Evolutionary conservation across 2,888 invertebrate genomes (phyloP).

Genomic region (Panorpa germanica): DNA sequence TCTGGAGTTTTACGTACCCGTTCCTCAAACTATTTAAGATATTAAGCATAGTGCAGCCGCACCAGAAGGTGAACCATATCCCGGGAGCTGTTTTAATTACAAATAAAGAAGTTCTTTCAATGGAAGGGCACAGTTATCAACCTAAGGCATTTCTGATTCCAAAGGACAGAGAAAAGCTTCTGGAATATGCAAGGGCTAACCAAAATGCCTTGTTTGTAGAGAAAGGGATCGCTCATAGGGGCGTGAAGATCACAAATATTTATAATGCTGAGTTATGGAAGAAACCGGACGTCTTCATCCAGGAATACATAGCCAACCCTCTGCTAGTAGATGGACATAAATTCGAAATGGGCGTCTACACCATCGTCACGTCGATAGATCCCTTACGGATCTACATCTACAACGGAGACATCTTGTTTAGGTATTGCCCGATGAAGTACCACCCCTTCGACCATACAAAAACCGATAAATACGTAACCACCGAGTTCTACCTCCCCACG

Average conservation of each 20-base stretch:
- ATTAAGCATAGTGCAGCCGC: slow-evolving; percentile 35
- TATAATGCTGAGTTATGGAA: slow-evolving; percentile 27
- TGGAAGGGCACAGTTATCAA: too few species aligned
- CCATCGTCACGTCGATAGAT: slow-evolving; percentile 61
- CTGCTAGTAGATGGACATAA: slow-evolving; percentile 72
- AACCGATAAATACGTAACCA: slow-evolving; percentile 51
- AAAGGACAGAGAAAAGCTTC: too few species aligned
- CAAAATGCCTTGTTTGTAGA: slow-evolving; percentile 34
- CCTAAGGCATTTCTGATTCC: too few species aligned
- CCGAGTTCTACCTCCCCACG: slow-evolving; percentile 82
- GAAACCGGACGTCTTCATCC: slow-evolving; percentile 31
- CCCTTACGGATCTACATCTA: slow-evolving; percentile 36
- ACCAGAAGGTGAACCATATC: slow-evolving; percentile 72
- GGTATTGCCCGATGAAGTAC: slow-evolving; percentile 35
- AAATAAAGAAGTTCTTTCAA: too few species aligned
- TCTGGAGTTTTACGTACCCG: too few species aligned
- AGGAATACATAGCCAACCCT: slow-evolving; percentile 36
- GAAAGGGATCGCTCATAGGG: slow-evolving; percentile 38
- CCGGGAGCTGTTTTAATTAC: slow-evolving; percentile 78
- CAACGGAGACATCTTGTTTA: slow-evolving; percentile 32
- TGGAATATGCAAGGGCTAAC: slow-evolving; percentile 16
- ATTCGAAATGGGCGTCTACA: slow-evolving; percentile 94
- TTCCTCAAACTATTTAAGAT: too few species aligned
- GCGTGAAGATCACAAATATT: slow-evolving; percentile 28
- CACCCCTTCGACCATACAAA: slow-evolving; percentile 32